Base-by-base conservation (phyloP, 2,888 invertebrate species). In the Hemicrepidius hirtus region DNA sequence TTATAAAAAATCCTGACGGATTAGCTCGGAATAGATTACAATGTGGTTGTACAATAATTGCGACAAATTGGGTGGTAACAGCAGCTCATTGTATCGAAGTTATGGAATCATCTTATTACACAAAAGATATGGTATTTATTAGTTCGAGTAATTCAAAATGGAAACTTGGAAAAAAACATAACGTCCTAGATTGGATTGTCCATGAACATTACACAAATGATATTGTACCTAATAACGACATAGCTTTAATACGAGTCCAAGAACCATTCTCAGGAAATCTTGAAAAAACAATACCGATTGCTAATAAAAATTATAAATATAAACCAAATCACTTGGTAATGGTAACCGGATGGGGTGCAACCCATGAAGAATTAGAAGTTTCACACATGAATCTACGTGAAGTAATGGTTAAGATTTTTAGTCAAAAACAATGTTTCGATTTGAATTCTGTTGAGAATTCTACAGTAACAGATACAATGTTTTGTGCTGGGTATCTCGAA, bases 41-140 rank as follows among this genome's bases (percentile, higher is more conserved):
- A n/a, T 62, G 62, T n/a, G 62, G 62, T 21, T 10, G 41, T 44
- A 20, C 41, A 7, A 44, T 62, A 20, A 62, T 62, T 4, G 10
- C 41, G 1, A 3, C 20, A 1, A 13, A 62, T 1, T 62, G 62
- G 62, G 37, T 62, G 7, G 16, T 62, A 6, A 41, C 62, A 40
- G 62, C 62, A 3, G 41, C 41, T n/a, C 62, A 62, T 18, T 62
- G 62, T 9, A 1, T 44, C 9, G 10, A n/a, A 9, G 21, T 62
- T 35, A 4, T 57, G 16, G 18, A 57, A 10, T 6, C 2, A 3
- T 1, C 9, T 10, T 32, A 35, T 16, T 10, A 35, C 12, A n/a
- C 9, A n/a, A n/a, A n/a, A 12, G 13, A 37, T 12, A 4, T 13
- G 2, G 35, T 57, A 6, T 35, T 16, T 20, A 12, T 57, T 18